Evolutionary conservation across 2,797 vertebrate genomes (phyloP).

Genomic region (Phalloptychus januarius): DNA sequence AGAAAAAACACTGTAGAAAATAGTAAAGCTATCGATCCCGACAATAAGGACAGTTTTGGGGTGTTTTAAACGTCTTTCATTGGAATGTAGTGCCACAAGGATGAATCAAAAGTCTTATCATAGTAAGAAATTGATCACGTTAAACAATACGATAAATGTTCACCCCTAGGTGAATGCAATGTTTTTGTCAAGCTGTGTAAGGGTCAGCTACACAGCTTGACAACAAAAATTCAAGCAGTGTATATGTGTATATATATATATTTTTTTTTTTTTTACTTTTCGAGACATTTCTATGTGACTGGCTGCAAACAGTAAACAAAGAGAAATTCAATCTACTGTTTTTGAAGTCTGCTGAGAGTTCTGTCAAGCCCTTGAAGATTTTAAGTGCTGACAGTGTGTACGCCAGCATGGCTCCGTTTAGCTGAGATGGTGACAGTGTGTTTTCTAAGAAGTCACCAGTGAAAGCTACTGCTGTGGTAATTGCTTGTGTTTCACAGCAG

Average conservation of each 20-base stretch:
- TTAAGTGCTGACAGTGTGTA: conserved; percentile 1
- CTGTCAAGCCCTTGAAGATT: background rate
- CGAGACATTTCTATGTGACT: background rate
- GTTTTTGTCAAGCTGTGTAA: background rate
- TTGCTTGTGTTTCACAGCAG: conserved; percentile 10
- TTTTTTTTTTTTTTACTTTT: too few species aligned
- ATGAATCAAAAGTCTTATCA: too few species aligned
- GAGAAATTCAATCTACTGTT: background rate
- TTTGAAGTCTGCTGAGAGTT: background rate
- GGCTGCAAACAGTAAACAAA: background rate
- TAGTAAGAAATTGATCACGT: too few species aligned
- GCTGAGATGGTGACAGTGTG: conserved; percentile 8
- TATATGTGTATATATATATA: background rate
- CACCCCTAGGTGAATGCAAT: background rate
- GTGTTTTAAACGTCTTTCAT: too few species aligned
- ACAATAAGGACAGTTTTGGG: too few species aligned
- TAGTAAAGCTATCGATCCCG: too few species aligned
- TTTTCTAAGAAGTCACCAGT: conserved; percentile 6
- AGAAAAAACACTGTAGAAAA: too few species aligned
- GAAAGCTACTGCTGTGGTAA: background rate
- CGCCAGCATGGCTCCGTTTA: background rate
- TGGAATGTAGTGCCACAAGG: too few species aligned
- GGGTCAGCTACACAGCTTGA: background rate
- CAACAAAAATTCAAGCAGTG: background rate
- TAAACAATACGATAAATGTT: too few species aligned